phyloP scores from a whole-genome alignment of 2,113 vertebrate species.

The Ammodramus savannarum region DNA sequence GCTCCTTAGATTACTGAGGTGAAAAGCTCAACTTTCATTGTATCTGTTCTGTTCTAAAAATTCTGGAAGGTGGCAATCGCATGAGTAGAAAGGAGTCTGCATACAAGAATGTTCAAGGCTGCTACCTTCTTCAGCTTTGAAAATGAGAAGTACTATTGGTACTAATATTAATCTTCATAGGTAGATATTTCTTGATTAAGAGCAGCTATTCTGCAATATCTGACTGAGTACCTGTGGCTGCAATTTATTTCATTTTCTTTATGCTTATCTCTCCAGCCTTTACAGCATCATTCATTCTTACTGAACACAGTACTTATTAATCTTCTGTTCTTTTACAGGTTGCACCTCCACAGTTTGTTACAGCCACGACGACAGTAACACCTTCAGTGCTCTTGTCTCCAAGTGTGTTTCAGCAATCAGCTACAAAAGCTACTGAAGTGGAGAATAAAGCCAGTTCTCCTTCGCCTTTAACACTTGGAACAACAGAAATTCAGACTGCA shows the following conservation, averaged over 20 bases:
- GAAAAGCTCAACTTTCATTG: not conserved
- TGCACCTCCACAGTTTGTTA: constrained; percentile 71
- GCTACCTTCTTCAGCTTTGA: not conserved
- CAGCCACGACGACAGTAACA: constrained; percentile 68
- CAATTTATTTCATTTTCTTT: not conserved
- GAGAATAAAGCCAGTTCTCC: constrained; percentile 73
- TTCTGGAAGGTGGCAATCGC: not conserved
- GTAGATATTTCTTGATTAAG: not conserved
- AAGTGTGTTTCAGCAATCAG: constrained; percentile 89
- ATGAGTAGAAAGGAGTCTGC: not conserved
- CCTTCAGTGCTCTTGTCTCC: constrained; percentile 89
- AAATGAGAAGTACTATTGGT: not conserved
- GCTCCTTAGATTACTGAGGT: not conserved
- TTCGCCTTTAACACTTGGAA: constrained; percentile 69
- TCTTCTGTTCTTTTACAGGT: constrained; percentile 63
- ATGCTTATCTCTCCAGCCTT: not conserved
- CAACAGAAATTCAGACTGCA: constrained; percentile 68
- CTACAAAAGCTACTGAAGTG: constrained; percentile 73
- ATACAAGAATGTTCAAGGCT: not conserved
- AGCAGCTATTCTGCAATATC: not conserved
- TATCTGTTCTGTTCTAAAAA: not conserved
- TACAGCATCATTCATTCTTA: not conserved
- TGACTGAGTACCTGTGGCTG: not conserved
- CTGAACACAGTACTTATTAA: not conserved
- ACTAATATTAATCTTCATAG: not conserved